phyloP scores from a whole-genome alignment of 2,113 vertebrate genomes.

The Mixornis gularis region DNA sequence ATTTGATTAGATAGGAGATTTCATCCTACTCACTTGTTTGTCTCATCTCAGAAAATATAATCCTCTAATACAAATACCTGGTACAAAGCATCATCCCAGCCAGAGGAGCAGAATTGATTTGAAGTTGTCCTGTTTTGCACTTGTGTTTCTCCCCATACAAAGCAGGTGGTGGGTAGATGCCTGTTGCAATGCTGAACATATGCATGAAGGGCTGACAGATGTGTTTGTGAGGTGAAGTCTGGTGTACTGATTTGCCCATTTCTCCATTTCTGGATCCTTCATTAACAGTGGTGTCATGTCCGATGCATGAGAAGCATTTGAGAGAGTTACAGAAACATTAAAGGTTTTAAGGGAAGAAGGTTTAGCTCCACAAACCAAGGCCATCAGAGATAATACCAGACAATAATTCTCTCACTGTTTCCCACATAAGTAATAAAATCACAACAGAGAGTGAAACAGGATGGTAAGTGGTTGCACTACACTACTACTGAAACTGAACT shows the following conservation, averaged over 20 bases:
- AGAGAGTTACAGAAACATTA: not conserved
- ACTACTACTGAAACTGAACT: not conserved
- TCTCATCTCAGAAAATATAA: not conserved
- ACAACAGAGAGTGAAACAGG: not conserved
- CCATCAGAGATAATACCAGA: not conserved
- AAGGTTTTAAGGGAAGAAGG: not conserved
- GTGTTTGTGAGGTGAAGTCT: not conserved
- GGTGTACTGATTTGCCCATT: not conserved
- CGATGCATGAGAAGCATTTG: not conserved
- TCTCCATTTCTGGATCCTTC: not conserved
- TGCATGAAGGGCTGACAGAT: not conserved
- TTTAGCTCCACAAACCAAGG: not conserved
- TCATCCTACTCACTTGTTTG: constrained; percentile 6
- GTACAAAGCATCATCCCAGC: not conserved
- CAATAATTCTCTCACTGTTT: not conserved
- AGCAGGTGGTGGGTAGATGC: not conserved
- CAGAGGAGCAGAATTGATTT: not conserved
- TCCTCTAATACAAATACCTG: not conserved
- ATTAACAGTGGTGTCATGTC: not conserved
- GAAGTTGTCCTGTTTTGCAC: not conserved
- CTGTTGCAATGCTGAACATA: not conserved
- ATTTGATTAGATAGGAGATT: not conserved
- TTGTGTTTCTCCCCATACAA: not conserved
- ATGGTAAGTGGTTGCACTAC: not conserved
- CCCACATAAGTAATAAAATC: not conserved